Evolutionary conservation across 2,113 vertebrate genomes (phyloP), one percentile per base, ranked within the genome.

Genomic region (Parotia lawesii): DNA sequence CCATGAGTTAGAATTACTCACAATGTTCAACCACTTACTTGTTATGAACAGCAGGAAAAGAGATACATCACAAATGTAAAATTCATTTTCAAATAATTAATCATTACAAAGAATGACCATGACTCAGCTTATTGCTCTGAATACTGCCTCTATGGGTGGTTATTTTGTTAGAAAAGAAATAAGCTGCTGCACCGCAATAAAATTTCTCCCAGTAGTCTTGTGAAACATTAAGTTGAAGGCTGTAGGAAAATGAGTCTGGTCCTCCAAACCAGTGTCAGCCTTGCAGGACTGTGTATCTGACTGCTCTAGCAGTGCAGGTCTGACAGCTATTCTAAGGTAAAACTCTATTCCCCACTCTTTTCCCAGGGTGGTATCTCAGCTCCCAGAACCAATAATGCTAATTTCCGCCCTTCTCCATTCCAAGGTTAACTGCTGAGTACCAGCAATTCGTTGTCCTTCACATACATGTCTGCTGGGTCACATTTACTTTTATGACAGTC

Each of bases 1-100:
- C 60, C 69, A 25, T 83, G 57, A 94, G 85, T 83, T 88, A 67
- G 67, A 95, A 95, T 95, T 96, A 95, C 85, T 97, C 94, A 97
- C 87, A 45, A 19, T 20, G 57, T 74, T 95, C 90, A 93, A 84
- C 82, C 79, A 81, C 69, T 86, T 85, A 57, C 72, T 78, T 93
- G 85, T 84, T 95, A 94, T 53, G 57, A 97, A 91, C 85, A 90
- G 89, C 90, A 90, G 94, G 93, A 90, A 89, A 66, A 94, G 56
- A 89, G 76, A 74, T 88, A 86, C 14, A 88, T 86, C 79, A 92
- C 79, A 83, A 95, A 95, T 84, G 53, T 72, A 83, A 94, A 95
- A 95, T 82, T 89, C 66, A 94, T 95, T 95, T 96, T 92, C 89
- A 91, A 82, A 93, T 93, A 96, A 95, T 96, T 96, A 97, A 95